These are phyloP conservation scores for Labeo calbasu DNA, from an alignment of 2,797 vertebrate species.

Conservation along the genomic window DNA sequence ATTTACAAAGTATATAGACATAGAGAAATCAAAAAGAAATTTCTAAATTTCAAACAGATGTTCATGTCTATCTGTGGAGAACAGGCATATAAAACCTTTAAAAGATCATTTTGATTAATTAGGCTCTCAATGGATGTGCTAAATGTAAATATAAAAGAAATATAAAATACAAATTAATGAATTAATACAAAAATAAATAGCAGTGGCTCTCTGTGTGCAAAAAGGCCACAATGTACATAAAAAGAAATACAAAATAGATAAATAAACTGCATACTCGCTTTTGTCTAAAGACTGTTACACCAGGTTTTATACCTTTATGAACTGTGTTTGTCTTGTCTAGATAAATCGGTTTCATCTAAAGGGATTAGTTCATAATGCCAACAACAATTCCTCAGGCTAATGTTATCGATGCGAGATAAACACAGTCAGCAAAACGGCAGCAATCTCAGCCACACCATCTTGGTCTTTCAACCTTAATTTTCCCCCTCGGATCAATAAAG, in stretches of 20 bases:
- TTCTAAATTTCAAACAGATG: neutral
- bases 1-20: neutral
- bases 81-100: neutral
- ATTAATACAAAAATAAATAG: too few species aligned
- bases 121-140: neutral
- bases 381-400: slow-evolving; percentile 43
- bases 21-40: neutral
- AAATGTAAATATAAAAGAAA: neutral
- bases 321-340: slow-evolving; percentile 10
- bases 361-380: slow-evolving; percentile 42
- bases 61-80: neutral
- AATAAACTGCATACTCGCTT: neutral
- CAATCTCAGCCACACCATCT: slow-evolving; percentile 22
- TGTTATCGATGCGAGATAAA: slow-evolving; percentile 27
- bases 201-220: neutral
- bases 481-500: slow-evolving; percentile 37
- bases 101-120: neutral
- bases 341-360: slow-evolving; percentile 34
- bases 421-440: slow-evolving; percentile 38
- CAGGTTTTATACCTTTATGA: neutral
- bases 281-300: neutral
- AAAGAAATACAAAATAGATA: neutral
- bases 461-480: slow-evolving; percentile 39
- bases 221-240: neutral
- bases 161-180: neutral